Base-by-base conservation (phyloP, 2,888 invertebrate genomes). In the Folsomia manolachei region DNA sequence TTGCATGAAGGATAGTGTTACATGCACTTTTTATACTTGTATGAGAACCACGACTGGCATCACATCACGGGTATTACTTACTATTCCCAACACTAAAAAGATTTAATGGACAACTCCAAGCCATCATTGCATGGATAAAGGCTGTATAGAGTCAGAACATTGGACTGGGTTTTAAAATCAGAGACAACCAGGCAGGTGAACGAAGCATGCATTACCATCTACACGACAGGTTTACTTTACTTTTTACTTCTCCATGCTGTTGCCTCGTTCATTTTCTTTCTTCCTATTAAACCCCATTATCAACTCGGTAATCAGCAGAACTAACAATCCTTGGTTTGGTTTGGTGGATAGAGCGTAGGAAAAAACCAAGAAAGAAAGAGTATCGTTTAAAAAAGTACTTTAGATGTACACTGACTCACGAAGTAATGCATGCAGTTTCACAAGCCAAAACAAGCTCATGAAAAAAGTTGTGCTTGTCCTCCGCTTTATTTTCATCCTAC, bases 221-320 rank as follows among this genome's bases (percentile, higher is more conserved):
- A 14, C 7, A 39, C 39, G 14, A 39, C 39, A 39, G 39, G 39
- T 39, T 39, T 39, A 39, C 39, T 39, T 39, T 14, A 39, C n/a
- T n/a, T n/a, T n/a, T n/a, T n/a, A n/a, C n/a, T n/a, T n/a, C n/a
- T n/a, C n/a, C n/a, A n/a, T n/a, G n/a, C n/a, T n/a, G n/a, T n/a
- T n/a, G 51, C 51, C 18, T 51, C 18, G 18, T n/a, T 56, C 56
- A 56, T 56, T 21, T 21, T 21, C 56, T 56, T 51, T 56, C 56
- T 56, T 56, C 56, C 21, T 56, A 18, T 56, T 56, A 39, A 39
- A 39, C 11, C 7, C 18, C 21, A 56, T 56, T 56, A 56, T 56
- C 56, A 56, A 56, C 56, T 56, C 19, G 18, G 21, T 56, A 56
- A 56, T 56, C 56, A 56, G 56, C 56, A 56, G 56, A 56, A 56